Percentiles rank a stretch among this genome's conserved stretches.
Conservation (phyloP, 2,888 invertebrate genomes). For the Cryptocephalus moraei region DNA sequence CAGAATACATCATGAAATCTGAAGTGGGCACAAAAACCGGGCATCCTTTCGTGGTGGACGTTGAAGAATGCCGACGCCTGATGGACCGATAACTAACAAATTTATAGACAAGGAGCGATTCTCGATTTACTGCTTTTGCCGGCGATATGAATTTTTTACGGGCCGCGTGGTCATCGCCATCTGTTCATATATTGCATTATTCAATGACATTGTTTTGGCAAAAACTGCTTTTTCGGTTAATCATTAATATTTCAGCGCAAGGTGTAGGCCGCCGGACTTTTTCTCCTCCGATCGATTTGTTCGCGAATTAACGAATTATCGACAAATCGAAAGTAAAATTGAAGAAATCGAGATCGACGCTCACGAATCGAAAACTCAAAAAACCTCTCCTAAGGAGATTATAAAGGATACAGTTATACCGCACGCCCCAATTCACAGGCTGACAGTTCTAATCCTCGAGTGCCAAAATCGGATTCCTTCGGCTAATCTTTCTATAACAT, state of each 20-base stretch:
- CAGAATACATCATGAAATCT: conserved; percentile 34
- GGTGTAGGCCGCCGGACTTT: not conserved
- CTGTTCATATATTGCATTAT: not conserved
- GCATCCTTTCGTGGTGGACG: conserved; percentile 27
- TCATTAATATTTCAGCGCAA: conserved; percentile 2
- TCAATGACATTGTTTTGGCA: not conserved
- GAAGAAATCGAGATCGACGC: no score
- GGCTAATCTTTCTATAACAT: no score
- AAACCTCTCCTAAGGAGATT: no score
- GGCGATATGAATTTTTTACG: conserved; percentile 17
- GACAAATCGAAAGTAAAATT: no score
- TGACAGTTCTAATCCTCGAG: no score
- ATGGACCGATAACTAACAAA: conserved; percentile 16
- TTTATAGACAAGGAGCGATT: conserved; percentile 28
- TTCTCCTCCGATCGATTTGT: no score
- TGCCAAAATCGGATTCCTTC: no score
- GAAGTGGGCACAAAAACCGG: conserved; percentile 27
- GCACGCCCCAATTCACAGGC: no score
- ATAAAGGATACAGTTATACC: no score
- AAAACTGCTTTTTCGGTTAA: not conserved
- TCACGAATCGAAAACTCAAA: no score
- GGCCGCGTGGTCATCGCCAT: not conserved
- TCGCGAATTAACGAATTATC: no score
- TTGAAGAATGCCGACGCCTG: conserved; percentile 20
- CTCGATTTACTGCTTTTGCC: conserved; percentile 23